Conservation (phyloP, 2,113 vertebrate genomes). For the Ictalurus furcatus region DNA sequence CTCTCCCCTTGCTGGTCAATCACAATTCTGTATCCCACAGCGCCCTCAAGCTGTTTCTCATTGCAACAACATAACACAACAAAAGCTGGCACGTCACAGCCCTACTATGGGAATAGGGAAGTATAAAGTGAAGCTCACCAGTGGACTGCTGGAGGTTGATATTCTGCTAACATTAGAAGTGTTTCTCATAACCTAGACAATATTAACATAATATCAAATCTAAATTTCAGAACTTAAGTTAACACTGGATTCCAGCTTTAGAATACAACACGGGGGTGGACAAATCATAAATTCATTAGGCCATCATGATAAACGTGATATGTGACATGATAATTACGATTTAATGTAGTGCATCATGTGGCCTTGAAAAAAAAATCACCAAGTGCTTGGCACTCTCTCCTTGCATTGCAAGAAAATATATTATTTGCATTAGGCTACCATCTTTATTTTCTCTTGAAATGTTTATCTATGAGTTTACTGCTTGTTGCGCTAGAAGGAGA, state of each 20-base stretch:
- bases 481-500: not conserved
- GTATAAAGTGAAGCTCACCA: conserved; percentile 74
- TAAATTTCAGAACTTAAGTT: not conserved
- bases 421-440: not conserved
- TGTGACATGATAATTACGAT: not conserved
- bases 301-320: not conserved
- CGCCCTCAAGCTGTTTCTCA: too few species aligned
- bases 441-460: not conserved
- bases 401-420: not conserved
- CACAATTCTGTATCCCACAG: too few species aligned
- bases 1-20: too few species aligned
- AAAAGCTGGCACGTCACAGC: too few species aligned
- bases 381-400: too few species aligned
- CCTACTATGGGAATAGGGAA: not conserved
- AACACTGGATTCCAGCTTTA: not conserved
- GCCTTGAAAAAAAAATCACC: not conserved
- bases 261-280: not conserved
- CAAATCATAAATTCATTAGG: not conserved
- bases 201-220: conserved; percentile 55
- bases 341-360: not conserved
- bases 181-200: conserved; percentile 81
- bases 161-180: conserved; percentile 77
- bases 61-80: too few species aligned
- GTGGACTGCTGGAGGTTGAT: conserved; percentile 72
- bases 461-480: not conserved